Conservation (phyloP, 2,113 vertebrate species). For the Amphilophus citrinellus region DNA sequence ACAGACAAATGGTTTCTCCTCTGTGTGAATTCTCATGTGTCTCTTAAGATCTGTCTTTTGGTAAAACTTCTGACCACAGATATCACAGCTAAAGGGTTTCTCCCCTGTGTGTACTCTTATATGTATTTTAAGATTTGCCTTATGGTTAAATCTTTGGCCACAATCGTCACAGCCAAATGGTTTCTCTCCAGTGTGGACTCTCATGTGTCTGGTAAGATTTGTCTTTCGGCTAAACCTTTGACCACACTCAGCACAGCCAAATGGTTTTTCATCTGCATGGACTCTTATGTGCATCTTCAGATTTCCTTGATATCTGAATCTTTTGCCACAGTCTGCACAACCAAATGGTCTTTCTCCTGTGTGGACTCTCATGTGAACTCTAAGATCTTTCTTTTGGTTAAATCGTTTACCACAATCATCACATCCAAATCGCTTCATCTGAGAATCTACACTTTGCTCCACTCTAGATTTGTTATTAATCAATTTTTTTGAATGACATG, state of each 20-base stretch:
- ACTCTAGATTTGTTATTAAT: background rate
- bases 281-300: background rate
- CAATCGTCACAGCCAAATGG: background rate
- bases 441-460: background rate
- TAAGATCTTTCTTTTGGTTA: conserved; percentile 7
- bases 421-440: background rate
- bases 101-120: conserved; percentile 1
- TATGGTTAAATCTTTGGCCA: background rate
- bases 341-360: background rate
- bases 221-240: background rate
- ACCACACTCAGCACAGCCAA: background rate
- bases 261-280: background rate
- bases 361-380: background rate
- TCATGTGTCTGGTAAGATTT: background rate
- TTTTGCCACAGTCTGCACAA: background rate
- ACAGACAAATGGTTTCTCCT: conserved; percentile 1
- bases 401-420: background rate
- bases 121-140: background rate
- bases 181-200: background rate
- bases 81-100: background rate
- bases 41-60: background rate
- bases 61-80: background rate
- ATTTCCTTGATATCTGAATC: background rate
- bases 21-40: background rate
- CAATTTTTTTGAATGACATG: background rate